phyloP scores from a whole-genome alignment of 2,888 invertebrate genomes.

The Agrilus mali region DNA sequence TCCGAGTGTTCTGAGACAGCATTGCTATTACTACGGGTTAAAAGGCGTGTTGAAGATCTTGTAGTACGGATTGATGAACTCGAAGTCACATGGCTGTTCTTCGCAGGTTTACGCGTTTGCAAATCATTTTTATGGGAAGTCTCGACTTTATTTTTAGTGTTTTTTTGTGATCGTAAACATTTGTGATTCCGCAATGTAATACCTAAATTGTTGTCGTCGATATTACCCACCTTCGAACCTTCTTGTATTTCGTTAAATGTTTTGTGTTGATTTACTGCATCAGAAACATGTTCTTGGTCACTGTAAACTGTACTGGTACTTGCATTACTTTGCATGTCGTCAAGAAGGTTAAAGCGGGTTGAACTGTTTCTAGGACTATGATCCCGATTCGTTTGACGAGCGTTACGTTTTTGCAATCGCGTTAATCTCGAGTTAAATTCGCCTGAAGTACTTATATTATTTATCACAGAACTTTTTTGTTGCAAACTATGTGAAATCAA shows the following conservation, averaged over 20 bases:
- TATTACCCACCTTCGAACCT: slow-evolving; percentile 24
- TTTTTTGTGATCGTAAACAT: slow-evolving; percentile 27
- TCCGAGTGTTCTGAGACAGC: slow-evolving; percentile 16
- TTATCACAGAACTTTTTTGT: slow-evolving; percentile 18
- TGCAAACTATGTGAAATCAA: slow-evolving; percentile 30
- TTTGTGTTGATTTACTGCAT: slow-evolving; percentile 31
- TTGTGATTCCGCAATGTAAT: slow-evolving; percentile 52
- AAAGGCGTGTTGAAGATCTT: slow-evolving; percentile 15
- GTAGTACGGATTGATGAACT: slow-evolving; percentile 2
- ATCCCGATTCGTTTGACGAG: slow-evolving; percentile 29
- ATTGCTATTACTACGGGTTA: slow-evolving; percentile 16
- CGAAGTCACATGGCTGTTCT: too few relatives aligned
- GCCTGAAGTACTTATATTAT: slow-evolving; percentile 10
- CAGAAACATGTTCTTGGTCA: slow-evolving; percentile 31
- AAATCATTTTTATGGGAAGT: too few relatives aligned
- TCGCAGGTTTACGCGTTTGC: too few relatives aligned
- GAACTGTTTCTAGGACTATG: slow-evolving; percentile 27
- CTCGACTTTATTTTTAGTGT: too few relatives aligned
- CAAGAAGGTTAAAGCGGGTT: slow-evolving; percentile 29
- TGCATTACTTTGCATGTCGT: slow-evolving; percentile 34
- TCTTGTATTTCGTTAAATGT: slow-evolving; percentile 35
- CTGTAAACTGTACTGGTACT: slow-evolving; percentile 38
- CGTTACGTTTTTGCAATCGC: slow-evolving; percentile 31
- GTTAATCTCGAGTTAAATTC: slow-evolving; percentile 27
- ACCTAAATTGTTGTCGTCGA: slow-evolving; percentile 24